phyloP scores from a whole-genome alignment of 2,888 invertebrate genomes.

The Agrenia bidenticulata region DNA sequence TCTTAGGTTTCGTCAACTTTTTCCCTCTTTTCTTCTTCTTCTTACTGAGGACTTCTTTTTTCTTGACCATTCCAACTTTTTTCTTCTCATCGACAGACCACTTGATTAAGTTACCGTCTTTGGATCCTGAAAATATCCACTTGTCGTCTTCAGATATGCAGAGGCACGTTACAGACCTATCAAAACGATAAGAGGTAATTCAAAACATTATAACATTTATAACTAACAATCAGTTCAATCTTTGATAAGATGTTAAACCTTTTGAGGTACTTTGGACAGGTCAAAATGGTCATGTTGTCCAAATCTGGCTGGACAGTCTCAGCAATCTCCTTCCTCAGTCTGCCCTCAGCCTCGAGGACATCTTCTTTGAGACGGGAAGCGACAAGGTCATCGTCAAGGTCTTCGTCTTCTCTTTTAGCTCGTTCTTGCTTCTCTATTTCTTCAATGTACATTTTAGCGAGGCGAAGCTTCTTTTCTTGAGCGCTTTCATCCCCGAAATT shows the following conservation, averaged over 20 bases:
- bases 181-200: no score
- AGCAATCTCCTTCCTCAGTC: slow-evolving; percentile 73
- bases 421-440: slow-evolving; percentile 77
- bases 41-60: slow-evolving; percentile 51
- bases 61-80: slow-evolving; percentile 60
- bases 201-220: no score
- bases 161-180: slow-evolving; percentile 71
- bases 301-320: slow-evolving; percentile 59
- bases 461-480: slow-evolving; percentile 83
- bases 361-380: slow-evolving; percentile 79
- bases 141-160: slow-evolving; percentile 71
- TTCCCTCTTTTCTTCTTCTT: slow-evolving; percentile 52
- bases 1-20: slow-evolving; percentile 21
- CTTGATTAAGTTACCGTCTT: slow-evolving; percentile 84
- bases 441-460: slow-evolving; percentile 85
- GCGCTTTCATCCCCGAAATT: slow-evolving; percentile 66
- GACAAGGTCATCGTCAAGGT: slow-evolving; percentile 61
- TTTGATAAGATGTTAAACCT: no score
- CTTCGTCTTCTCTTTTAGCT: slow-evolving; percentile 66
- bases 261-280: slow-evolving; percentile 67
- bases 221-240: no score
- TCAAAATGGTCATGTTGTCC: slow-evolving; percentile 61
- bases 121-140: slow-evolving; percentile 77
- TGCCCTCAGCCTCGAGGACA: slow-evolving; percentile 81
- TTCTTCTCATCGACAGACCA: slow-evolving; percentile 60